Evolutionary conservation across 2,113 vertebrate species (phyloP), one percentile per base, ranked within the genome.

Genomic region (Cyanocitta stelleri): DNA sequence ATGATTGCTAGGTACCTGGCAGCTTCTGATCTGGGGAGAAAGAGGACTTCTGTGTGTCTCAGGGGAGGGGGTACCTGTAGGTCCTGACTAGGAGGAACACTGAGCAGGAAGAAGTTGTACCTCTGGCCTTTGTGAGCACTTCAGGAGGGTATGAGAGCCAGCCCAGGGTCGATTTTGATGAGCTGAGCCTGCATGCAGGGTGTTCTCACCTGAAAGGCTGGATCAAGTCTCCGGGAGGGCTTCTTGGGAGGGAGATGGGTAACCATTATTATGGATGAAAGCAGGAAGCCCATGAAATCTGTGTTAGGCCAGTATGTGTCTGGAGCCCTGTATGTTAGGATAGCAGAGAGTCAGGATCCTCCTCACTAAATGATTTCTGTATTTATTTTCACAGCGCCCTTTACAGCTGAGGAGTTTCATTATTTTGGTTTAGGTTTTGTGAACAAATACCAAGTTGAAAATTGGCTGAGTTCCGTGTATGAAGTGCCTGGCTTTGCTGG

Each of bases 351-450:
- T 84, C 41, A 68, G 52, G 52, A 72, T 59, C 11, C 14, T 67
- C 35, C 44, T 90, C 66, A n/a, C 43, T 87, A 68, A 61, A 49
- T 72, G 3, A 46, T 62, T 58, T 81, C 41, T 69, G 18, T 58
- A 30, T 78, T 69, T 95, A 32, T 74, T 56, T 75, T 82, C 43
- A 74, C 13, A 24, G 32, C 43, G 12, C 13, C 24, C 21, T 56
- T 85, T 72, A 24, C 27, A 48, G 52, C 56, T 59, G 37, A 81
- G 13, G 9, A 52, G 3, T 75, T 32, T 56, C 2, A 9, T 87
- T 68, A 62, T 82, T 91, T 89, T 87, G 7, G 32, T 30, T 93
- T 85, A 19, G 58, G 37, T 90, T 86, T 79, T 90, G 35, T 67
- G 73, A 72, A 59, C 13, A 89, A 93, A 90, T 19, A 67, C 43